Conservation (phyloP, 2,888 invertebrate genomes). For the Hemicrepidius hirtus region DNA sequence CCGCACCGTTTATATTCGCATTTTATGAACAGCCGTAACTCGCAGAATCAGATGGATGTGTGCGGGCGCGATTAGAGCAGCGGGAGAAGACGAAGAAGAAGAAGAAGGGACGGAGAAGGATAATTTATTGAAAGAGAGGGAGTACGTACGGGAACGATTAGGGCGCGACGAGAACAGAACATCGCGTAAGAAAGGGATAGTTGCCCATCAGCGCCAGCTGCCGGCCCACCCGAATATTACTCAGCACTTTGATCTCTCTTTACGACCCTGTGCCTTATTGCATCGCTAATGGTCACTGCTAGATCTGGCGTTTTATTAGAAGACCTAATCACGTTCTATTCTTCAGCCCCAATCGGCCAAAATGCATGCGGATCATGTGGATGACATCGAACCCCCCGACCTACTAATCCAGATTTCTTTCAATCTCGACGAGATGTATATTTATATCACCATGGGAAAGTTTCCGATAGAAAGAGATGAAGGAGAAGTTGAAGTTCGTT, state of each 20-base stretch:
- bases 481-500: conserved; percentile 29
- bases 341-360: conserved; percentile 37
- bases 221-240: conserved; percentile 60
- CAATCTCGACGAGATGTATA: conserved; percentile 11
- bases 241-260: conserved; percentile 62
- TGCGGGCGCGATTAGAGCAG: conserved; percentile 53
- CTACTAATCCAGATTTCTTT: conserved; percentile 45
- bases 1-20: conserved; percentile 57
- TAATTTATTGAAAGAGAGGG: conserved; percentile 50
- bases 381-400: conserved; percentile 17
- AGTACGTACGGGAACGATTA: conserved; percentile 37
- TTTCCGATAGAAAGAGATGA: conserved; percentile 8
- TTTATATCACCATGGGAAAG: conserved; percentile 2
- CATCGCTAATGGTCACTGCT: conserved; percentile 64
- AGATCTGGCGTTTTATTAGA: conserved; percentile 63
- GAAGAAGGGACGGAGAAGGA: conserved; percentile 37
- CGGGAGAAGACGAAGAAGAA: conserved; percentile 26
- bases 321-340: conserved; percentile 50
- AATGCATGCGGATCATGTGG: conserved; percentile 25
- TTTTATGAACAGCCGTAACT: conserved; percentile 58
- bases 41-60: conserved; percentile 56
- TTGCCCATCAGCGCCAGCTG: conserved; percentile 60
- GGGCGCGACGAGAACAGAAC: conserved; percentile 33
- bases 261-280: conserved; percentile 62
- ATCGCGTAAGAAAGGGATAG: conserved; percentile 53